phyloP scores from a whole-genome alignment of 2,888 invertebrate genomes.

The Metallyticus violacea region DNA sequence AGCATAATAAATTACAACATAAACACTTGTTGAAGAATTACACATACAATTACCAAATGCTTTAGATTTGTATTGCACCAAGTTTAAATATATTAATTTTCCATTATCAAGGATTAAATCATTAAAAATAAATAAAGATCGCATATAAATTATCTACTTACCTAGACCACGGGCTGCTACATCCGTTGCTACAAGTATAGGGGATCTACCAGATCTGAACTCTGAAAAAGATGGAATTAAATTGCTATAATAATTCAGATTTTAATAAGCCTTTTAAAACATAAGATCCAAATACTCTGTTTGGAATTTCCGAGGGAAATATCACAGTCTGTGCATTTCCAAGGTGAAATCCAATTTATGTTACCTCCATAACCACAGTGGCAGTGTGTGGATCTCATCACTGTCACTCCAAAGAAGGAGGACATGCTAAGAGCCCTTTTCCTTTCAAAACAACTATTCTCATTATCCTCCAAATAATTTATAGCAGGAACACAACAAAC shows the following conservation, averaged over 20 bases:
- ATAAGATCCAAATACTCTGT: background rate
- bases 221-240: constrained; percentile 54
- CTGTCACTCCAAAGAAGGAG: constrained; percentile 5
- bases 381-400: background rate
- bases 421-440: too few species aligned
- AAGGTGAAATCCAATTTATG: background rate
- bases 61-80: background rate
- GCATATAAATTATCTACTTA: constrained; percentile 51
- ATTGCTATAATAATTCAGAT: background rate
- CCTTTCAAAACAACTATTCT: too few species aligned
- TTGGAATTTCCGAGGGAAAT: background rate
- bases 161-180: constrained; percentile 92
- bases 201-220: constrained; percentile 79
- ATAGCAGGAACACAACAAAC: too few species aligned
- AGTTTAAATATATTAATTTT: background rate
- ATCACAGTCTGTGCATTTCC: background rate
- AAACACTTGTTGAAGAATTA: background rate
- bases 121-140: background rate
- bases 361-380: constrained; percentile 10
- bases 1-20: too few species aligned
- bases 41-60: too few species aligned
- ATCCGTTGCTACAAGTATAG: constrained; percentile 91
- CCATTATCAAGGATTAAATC: background rate
- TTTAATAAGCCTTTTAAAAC: background rate
- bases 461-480: too few species aligned